phyloP scores from a whole-genome alignment of 2,797 vertebrate genomes.

The Holocentrus rufus region DNA sequence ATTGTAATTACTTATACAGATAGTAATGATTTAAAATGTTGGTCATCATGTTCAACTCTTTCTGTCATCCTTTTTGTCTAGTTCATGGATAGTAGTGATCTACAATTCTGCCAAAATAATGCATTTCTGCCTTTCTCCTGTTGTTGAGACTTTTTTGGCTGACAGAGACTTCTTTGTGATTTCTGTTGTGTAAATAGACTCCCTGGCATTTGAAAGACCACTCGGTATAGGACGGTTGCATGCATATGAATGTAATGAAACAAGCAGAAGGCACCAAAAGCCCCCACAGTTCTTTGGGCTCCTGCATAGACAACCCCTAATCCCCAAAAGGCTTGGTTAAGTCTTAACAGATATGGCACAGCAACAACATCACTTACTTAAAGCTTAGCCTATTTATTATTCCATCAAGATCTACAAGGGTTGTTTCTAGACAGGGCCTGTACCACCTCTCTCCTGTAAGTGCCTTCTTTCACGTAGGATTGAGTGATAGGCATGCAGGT shows the following conservation, averaged over 20 bases:
- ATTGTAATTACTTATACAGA: slow-evolving; percentile 51
- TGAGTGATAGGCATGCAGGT: slow-evolving; percentile 75
- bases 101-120: slow-evolving; percentile 64
- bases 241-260: slow-evolving; percentile 78
- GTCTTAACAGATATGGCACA: slow-evolving; percentile 16
- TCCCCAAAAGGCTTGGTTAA: slow-evolving; percentile 47
- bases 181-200: slow-evolving; percentile 75
- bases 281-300: slow-evolving; percentile 37
- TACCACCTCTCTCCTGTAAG: slow-evolving; percentile 78
- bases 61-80: slow-evolving; percentile 22
- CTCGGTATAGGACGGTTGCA: slow-evolving; percentile 68
- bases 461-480: slow-evolving; percentile 81
- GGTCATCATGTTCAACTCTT: slow-evolving; percentile 42
- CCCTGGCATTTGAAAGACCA: slow-evolving; percentile 52
- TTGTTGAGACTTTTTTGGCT: slow-evolving; percentile 42
- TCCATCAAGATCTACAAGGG: slow-evolving; percentile 57
- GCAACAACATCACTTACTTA: slow-evolving; percentile 63
- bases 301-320: slow-evolving; percentile 40
- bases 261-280: slow-evolving; percentile 65
- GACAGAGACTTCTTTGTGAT: slow-evolving; percentile 45
- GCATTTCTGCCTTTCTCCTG: slow-evolving; percentile 71
- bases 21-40: slow-evolving; percentile 54
- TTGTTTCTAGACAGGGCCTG: slow-evolving; percentile 57
- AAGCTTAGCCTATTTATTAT: slow-evolving; percentile 50
- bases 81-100: slow-evolving; percentile 43